Base-by-base conservation (phyloP, 1,140 invertebrate genomes). In the Phymorhynchus buccinoides region DNA sequence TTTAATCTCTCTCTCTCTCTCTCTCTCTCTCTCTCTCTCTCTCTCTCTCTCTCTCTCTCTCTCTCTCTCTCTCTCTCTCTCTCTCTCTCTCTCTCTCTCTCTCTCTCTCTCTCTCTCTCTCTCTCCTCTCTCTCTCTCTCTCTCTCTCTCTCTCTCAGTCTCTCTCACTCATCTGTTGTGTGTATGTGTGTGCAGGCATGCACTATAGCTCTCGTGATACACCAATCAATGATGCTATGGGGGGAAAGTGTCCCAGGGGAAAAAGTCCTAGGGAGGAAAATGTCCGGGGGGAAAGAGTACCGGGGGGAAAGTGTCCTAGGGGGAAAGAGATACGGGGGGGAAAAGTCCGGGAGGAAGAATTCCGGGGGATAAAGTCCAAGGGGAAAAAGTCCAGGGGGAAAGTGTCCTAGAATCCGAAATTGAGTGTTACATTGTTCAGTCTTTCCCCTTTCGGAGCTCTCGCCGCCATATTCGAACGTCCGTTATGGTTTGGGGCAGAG, bases 401-500 rank as follows among this genome's bases (percentile, higher is more conserved):
- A n/a, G n/a, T n/a, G n/a, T n/a, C n/a, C n/a, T 12, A 71, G 14
- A 71, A 71, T 12, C 66, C 30, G 66, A 32, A 71, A 71, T 12
- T 30, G 66, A 30, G 66, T 9, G 7, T 9, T 7, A n/a, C 37
- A 78, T n/a, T 77, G 2, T 39, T 48, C 32, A 30, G 48, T 85
- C n/a, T 66, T 52, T 85, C 30, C 35, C n/a, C 62, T 84, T 83
- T 73, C 73, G 30, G 41, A 83, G 77, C 44, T 44, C 39, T 42
- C 71, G 68, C 35, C 56, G 85, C 86, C 87, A 88, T 16, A 44
- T 75, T 78, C 83, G 68, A 30, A 88, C 75, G 35, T 88, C 88
- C 12, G 35, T 62, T 37, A 86, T 85, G 30, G 75, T 84, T 41
- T 87, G 83, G 0, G 87, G 84, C 27, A 89, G 77, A 37, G 78